A percentile compares a stretch with the other conserved stretches of the same genome.
Evolutionary conservation across 2,797 vertebrate genomes (phyloP).

Genomic region (Paratrypauchen microcephalus): DNA sequence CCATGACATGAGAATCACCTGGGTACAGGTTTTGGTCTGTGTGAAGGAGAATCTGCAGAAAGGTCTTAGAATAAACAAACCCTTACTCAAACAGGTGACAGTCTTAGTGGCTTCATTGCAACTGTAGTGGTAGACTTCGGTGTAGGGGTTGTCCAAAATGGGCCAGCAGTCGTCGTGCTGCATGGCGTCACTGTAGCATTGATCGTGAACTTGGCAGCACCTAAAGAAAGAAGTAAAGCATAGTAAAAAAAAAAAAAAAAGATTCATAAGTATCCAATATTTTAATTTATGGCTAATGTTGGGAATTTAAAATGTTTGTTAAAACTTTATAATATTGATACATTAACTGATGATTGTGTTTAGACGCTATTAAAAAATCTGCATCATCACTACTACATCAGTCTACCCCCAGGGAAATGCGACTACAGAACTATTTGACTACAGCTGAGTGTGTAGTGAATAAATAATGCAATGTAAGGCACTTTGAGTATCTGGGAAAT

Average conservation of each 20-base stretch:
- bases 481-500: no score
- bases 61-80: not conserved
- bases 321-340: no score
- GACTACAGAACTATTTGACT: no score
- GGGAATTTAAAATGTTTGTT: not conserved
- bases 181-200: constrained; percentile 53
- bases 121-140: constrained; percentile 43
- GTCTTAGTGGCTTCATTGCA: constrained; percentile 41
- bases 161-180: constrained; percentile 45
- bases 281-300: not conserved
- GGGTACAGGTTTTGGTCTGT: not conserved
- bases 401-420: no score
- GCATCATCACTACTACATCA: no score
- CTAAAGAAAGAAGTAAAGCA: constrained; percentile 19
- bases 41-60: not conserved
- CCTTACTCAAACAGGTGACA: constrained; percentile 54
- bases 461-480: no score
- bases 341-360: no score
- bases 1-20: not conserved
- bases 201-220: constrained; percentile 60
- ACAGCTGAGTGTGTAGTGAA: no score
- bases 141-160: constrained; percentile 62
- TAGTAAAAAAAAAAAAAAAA: not conserved
- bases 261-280: not conserved
- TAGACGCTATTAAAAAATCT: no score